Conservation (phyloP, 2,113 vertebrate genomes). For the Chlorocebus sabaeus region DNA sequence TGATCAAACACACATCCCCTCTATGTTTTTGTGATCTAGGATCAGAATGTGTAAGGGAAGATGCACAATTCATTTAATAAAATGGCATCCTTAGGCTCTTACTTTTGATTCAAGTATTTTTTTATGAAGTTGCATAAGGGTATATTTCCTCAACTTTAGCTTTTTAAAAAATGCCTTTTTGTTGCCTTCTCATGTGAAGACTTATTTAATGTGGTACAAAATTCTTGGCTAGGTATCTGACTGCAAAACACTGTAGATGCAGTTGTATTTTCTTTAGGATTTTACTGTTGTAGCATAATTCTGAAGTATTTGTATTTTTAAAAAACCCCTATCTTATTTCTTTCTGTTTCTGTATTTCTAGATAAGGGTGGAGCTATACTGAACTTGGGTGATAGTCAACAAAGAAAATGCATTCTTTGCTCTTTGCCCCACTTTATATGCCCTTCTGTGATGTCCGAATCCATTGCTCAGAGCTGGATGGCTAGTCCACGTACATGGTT, state of each 20-base stretch:
- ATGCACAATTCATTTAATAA: not conserved
- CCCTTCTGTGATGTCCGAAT: not conserved
- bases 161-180: not conserved
- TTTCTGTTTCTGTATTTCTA: not conserved
- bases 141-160: not conserved
- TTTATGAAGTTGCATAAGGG: not conserved
- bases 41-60: not conserved
- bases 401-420: not conserved
- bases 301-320: not conserved
- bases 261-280: not conserved
- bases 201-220: not conserved
- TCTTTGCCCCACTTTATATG: not conserved
- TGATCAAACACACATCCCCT: not conserved
- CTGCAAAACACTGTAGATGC: not conserved
- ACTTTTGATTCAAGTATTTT: not conserved
- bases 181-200: not conserved
- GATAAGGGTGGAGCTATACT: not conserved
- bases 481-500: rapidly evolving
- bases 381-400: not conserved
- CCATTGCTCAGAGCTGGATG: not conserved
- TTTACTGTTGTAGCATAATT: not conserved
- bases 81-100: not conserved
- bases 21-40: not conserved
- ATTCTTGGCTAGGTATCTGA: not conserved
- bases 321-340: not conserved